Base-by-base conservation (phyloP, 2,888 invertebrate species). In the Cerastis rubricosa region DNA sequence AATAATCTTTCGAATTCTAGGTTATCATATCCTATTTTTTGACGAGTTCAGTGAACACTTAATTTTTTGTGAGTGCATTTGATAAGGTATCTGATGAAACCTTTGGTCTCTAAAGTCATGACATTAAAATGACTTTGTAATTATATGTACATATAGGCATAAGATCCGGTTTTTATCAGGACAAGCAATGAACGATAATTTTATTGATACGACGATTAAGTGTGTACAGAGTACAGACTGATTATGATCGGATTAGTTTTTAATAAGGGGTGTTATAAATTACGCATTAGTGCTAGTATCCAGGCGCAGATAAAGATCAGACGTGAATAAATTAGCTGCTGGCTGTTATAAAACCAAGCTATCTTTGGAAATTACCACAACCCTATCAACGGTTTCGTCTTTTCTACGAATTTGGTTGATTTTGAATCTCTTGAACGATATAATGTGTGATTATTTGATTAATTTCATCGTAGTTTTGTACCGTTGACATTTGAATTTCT, bases 111-210 rank as follows among this genome's bases (percentile, higher is more conserved):
- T 47, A 72, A 49, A 71, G 66, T 79, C 43, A 64, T 71, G 80
- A 84, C 81, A 70, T 88, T 83, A 81, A 81, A 75, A 79, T 81
- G 76, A 80, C 83, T 74, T 84, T 80, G 77, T 71, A 67, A 73
- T 75, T 67, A 64, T 22, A 67, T 73, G 43, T 12, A 2, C 63
- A 65, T n/a, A 68, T 29, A 47, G 43, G 51, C 51, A n/a, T 29
- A 19, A 85, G 78, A 83, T 88, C 87, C 87, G 87, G 87, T 75
- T 84, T 63, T 73, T 83, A 87, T 88, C 87, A 80, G 29, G 49
- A 54, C 68, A 66, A 76, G 74, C 69, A 68, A 78, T 71, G 77
- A 78, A 82, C 81, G 85, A 84, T 84, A 81, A 86, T 69, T 80
- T 80, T 80, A 81, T 81, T 73, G 65, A 74, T 71, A 70, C 47